These are phyloP conservation scores for Xenotilapia longispinis DNA, from an alignment of 2,113 vertebrate species.

Conservation along the genomic window DNA sequence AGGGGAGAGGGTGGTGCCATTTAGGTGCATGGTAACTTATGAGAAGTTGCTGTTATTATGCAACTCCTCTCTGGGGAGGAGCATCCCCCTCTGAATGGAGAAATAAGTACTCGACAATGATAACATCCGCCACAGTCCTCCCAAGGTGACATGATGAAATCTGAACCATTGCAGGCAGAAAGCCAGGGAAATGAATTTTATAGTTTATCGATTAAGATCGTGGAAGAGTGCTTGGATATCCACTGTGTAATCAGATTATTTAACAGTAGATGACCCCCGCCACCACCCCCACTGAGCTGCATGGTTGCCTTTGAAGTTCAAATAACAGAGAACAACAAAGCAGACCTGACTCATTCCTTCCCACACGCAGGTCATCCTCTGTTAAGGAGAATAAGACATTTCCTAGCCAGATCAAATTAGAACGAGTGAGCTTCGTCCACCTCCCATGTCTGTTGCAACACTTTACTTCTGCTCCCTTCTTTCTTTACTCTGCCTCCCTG, in stretches of 20 bases:
- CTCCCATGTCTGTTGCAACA: conserved; percentile 57
- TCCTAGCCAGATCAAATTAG: conserved; percentile 48
- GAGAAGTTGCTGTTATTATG: conserved; percentile 39
- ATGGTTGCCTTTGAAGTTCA: not conserved
- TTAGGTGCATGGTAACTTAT: conserved; percentile 13
- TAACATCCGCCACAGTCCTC: conserved; percentile 33
- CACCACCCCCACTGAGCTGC: not conserved
- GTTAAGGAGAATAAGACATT: conserved; percentile 55
- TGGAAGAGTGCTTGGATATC: not conserved
- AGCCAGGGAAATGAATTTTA: not conserved
- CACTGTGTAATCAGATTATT: not conserved
- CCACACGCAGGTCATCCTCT: conserved; percentile 49
- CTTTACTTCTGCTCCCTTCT: conserved; percentile 37
- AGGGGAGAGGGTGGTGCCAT: not conserved
- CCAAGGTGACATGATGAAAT: conserved; percentile 57
- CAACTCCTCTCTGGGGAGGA: not conserved
- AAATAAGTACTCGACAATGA: conserved; percentile 24
- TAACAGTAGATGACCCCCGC: not conserved
- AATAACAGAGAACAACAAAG: conserved; percentile 48
- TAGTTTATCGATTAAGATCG: not conserved
- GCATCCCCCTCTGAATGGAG: conserved; percentile 21
- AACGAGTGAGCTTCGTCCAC: conserved; percentile 53
- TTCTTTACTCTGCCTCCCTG: conserved; percentile 43
- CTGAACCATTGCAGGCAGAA: conserved; percentile 14
- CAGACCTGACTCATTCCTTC: conserved; percentile 53